phyloP scores from a whole-genome alignment of 2,113 vertebrate genomes.

The Cyphomyrus plagiostoma region DNA sequence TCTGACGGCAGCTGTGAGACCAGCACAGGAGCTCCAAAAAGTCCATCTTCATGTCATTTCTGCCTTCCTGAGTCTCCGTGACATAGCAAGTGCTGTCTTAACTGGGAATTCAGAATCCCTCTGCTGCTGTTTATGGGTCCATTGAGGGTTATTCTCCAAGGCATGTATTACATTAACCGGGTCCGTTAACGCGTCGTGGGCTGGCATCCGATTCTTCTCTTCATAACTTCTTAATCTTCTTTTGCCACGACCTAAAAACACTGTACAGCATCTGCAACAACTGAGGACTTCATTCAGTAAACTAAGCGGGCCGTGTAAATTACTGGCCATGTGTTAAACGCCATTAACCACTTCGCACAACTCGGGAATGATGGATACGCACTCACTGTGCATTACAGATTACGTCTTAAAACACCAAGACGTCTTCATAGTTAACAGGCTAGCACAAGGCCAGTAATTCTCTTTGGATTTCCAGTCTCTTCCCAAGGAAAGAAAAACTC shows the following conservation, averaged over 20 bases:
- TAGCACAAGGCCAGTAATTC: constrained; percentile 60
- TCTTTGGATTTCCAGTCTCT: constrained; percentile 73
- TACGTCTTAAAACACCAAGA: background rate
- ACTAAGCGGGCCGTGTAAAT: constrained; percentile 39
- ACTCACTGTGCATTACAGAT: background rate
- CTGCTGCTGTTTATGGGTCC: constrained; percentile 46
- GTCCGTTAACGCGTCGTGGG: constrained; percentile 35
- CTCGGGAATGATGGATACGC: background rate
- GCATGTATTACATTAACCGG: constrained; percentile 42
- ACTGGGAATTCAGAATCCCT: constrained; percentile 36
- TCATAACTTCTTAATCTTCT: constrained; percentile 45
- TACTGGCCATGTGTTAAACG: constrained; percentile 54
- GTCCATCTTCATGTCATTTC: constrained; percentile 44
- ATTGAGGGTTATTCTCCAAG: constrained; percentile 49
- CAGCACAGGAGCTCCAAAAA: constrained; percentile 32
- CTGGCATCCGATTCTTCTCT: constrained; percentile 49
- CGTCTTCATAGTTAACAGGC: constrained; percentile 29
- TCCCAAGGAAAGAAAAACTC: constrained; percentile 43
- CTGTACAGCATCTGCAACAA: constrained; percentile 53
- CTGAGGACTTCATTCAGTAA: constrained; percentile 42
- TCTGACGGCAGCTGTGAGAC: constrained; percentile 50
- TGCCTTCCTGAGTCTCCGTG: constrained; percentile 48
- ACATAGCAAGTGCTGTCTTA: constrained; percentile 33
- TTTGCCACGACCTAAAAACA: constrained; percentile 59
- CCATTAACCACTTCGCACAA: constrained; percentile 33